A percentile compares a stretch with the other conserved stretches of the same genome.
These are phyloP conservation scores for Campylomormyrus tamandua DNA, from an alignment of 2,113 vertebrate species.

Conservation along the genomic window DNA sequence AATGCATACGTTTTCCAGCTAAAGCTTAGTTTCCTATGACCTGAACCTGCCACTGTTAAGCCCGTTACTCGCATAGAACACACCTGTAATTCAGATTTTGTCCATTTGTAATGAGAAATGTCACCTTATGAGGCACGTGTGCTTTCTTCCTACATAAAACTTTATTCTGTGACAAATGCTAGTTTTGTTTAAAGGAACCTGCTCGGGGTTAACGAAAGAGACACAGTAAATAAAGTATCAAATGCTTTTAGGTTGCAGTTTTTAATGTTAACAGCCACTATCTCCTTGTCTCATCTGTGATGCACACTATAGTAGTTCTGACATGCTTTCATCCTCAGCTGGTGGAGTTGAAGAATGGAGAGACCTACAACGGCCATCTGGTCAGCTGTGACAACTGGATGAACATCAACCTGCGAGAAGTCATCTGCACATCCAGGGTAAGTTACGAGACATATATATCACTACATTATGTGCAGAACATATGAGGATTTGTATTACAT, in stretches of 20 bases:
- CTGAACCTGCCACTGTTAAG: background rate
- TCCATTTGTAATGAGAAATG: background rate
- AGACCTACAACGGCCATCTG: slow-evolving; percentile 93
- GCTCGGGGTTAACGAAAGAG: background rate
- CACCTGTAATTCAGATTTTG: background rate
- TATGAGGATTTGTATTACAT: background rate
- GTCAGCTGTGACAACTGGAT: slow-evolving; percentile 99
- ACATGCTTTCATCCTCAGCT: slow-evolving; percentile 53
- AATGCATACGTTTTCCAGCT: background rate
- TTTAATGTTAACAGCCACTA: background rate
- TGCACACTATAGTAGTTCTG: background rate
- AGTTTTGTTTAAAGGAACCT: background rate
- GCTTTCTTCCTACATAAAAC: background rate
- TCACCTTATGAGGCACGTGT: background rate
- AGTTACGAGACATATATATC: background rate
- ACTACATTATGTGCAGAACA: background rate
- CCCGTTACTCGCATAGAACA: background rate
- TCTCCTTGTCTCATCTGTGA: background rate
- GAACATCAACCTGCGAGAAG: slow-evolving; percentile 96
- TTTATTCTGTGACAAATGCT: background rate
- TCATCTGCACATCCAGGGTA: slow-evolving; percentile 94
- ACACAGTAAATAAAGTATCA: background rate
- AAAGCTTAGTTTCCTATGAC: background rate
- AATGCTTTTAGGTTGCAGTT: background rate
- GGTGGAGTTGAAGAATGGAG: slow-evolving; percentile 95